Percentiles rank a stretch among this genome's conserved stretches.
Evolutionary conservation across 2,797 vertebrate genomes (phyloP).

Genomic region (Helicolenus hilgendorfi): DNA sequence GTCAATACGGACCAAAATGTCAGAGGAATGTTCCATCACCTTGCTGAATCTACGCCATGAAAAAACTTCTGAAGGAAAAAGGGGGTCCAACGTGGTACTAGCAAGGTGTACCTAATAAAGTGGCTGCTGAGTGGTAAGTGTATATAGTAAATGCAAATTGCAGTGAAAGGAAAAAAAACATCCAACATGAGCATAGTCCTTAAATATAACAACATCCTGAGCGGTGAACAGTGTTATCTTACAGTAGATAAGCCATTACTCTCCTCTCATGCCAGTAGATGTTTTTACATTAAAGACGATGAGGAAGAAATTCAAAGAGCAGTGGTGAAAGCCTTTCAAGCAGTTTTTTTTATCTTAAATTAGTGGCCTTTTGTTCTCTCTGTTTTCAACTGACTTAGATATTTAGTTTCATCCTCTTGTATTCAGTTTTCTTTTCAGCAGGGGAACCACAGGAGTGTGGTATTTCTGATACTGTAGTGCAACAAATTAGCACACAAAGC

Average conservation of each 20-base stretch:
- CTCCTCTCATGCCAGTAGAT: background rate
- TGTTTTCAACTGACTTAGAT: constrained; percentile 33
- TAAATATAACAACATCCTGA: constrained; percentile 4
- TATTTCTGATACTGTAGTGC: background rate
- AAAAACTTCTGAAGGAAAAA: background rate
- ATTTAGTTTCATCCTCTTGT: constrained; percentile 13
- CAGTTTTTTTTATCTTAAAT: constrained; percentile 5
- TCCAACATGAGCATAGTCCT: background rate
- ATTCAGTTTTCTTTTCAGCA: constrained; percentile 14
- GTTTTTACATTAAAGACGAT: background rate
- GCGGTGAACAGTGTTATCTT: background rate
- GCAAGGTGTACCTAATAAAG: background rate
- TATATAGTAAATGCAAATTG: background rate
- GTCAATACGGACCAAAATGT: background rate
- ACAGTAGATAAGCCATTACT: background rate
- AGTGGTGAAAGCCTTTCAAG: constrained; percentile 15
- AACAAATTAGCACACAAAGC: constrained; percentile 8
- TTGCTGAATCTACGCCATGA: background rate
- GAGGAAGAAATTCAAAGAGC: constrained; percentile 1
- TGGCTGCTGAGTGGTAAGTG: background rate
- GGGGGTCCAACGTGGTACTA: background rate
- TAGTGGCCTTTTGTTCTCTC: constrained; percentile 8
- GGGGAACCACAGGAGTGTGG: background rate
- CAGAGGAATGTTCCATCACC: background rate
- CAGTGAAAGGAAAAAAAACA: constrained; percentile 2